Base-by-base conservation (phyloP, 2,113 vertebrate genomes). In the Glaucidium brasilianum region DNA sequence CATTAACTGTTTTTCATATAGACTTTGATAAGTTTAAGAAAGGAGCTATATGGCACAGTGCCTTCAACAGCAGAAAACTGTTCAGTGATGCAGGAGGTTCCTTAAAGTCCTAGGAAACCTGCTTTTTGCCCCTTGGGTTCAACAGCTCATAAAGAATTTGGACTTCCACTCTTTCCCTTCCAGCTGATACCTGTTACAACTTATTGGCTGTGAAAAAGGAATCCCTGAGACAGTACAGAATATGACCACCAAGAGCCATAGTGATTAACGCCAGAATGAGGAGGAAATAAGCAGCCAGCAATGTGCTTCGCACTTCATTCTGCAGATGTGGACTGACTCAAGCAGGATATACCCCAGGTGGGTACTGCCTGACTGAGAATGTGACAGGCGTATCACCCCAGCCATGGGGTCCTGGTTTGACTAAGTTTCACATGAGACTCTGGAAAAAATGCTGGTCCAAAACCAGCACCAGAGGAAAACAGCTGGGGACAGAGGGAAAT, bases 111-210 rank as follows among this genome's bases (percentile, higher is more conserved):
- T 76, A 86, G 69, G 64, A 96, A 96, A 88, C 9, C 50, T 66
- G 47, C 3, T 68, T 80, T 94, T 93, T 58, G 15, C 41, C 71
- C 66, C 18, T 76, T 81, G 62, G 30, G 35, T 96, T 91, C 91
- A 96, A 87, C 94, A 96, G 96, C 92, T 95, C 89, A 94, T 94
- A 96, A 95, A 94, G 86, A 94, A 93, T 82, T 89, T 95, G 69
- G 86, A 78, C 77, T 93, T 94, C 85, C 43, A 88, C 71, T 84
- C 68, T 88, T 83, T 92, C 41, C 63, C 21, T 96, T 95, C 60
- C 89, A 94, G 73, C 22, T 96, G 95, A 96, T 96, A 86, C 56
- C 56, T 78, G 76, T 90, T 96, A 95, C 52, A 94, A 81, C 91
- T 92, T 96, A 96, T 15, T 95, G 89, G 84, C 93, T 97, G 93